Percentiles rank a stretch among this genome's conserved stretches.
These are phyloP conservation scores for Notodonta dromedarius DNA, from an alignment of 2,888 invertebrate genomes.

Conservation along the genomic window DNA sequence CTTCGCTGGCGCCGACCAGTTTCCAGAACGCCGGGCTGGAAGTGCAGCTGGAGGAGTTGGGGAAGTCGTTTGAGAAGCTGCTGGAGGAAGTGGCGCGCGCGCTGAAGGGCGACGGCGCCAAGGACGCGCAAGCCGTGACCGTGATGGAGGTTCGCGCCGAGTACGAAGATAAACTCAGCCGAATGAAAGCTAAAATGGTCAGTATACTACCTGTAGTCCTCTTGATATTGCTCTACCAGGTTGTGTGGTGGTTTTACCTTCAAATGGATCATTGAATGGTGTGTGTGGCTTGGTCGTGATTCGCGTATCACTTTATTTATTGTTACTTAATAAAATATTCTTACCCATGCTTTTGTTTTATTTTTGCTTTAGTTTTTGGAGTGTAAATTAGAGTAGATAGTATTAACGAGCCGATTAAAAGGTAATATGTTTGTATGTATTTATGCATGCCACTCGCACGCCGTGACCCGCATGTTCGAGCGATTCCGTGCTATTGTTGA, in stretches of 20 bases:
- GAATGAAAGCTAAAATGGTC: slow-evolving; percentile 93
- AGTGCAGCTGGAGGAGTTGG: slow-evolving; percentile 70
- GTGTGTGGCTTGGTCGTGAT: slow-evolving; percentile 45
- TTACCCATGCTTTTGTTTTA: slow-evolving; percentile 73
- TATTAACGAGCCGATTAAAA: slow-evolving; percentile 38
- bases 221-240: slow-evolving; percentile 76
- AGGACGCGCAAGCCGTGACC: slow-evolving; percentile 57
- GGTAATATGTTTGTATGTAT: slow-evolving; percentile 63
- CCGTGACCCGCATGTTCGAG: slow-evolving; percentile 14
- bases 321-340: slow-evolving; percentile 67
- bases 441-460: slow-evolving; percentile 47
- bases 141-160: slow-evolving; percentile 85
- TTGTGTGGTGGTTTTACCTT: slow-evolving; percentile 80
- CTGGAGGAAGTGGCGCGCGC: slow-evolving; percentile 64
- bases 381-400: slow-evolving; percentile 61
- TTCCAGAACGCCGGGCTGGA: slow-evolving; percentile 70
- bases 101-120: slow-evolving; percentile 55
- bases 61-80: slow-evolving; percentile 71
- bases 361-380: slow-evolving; percentile 39
- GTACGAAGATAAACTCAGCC: slow-evolving; percentile 89
- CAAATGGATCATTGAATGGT: slow-evolving; percentile 66
- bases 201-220: slow-evolving; percentile 80
- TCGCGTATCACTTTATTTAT: slow-evolving; percentile 51
- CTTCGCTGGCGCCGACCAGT: slow-evolving; percentile 51
- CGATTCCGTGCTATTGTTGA: slow-evolving; percentile 3